phyloP scores from a whole-genome alignment of 1,140 invertebrate species.

The Hylaeus volcanicus region DNA sequence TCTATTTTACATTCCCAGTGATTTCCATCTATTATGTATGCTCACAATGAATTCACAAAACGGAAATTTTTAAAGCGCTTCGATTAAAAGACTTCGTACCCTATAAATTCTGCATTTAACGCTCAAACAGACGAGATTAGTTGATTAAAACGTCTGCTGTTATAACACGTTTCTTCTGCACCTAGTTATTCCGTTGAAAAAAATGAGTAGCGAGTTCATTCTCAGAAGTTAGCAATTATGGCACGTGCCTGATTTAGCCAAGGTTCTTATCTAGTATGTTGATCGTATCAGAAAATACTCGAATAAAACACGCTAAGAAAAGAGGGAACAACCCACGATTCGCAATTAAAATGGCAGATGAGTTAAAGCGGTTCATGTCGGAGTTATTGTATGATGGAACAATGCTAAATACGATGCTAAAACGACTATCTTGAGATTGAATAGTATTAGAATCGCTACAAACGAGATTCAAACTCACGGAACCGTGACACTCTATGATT shows the following conservation, averaged over 20 bases:
- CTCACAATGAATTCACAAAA: neutral
- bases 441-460: neutral
- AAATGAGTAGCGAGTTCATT: neutral
- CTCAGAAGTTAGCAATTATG: no score
- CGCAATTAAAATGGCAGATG: neutral
- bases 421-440: neutral
- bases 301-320: neutral
- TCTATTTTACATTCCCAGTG: neutral
- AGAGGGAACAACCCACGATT: neutral
- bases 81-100: neutral
- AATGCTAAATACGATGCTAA: neutral
- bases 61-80: neutral
- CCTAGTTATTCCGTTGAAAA: neutral
- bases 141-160: no score
- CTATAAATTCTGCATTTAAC: neutral
- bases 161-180: neutral
- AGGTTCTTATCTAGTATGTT: neutral
- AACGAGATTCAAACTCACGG: constrained; percentile 11
- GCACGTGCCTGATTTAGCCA: no score
- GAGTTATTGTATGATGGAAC: neutral
- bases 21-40: constrained; percentile 3
- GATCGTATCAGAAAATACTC: neutral
- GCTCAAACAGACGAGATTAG: neutral
- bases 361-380: neutral
- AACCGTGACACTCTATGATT: constrained; percentile 13